Base-by-base conservation (phyloP, 2,797 vertebrate species). In the Pseudochirops cupreus region DNA sequence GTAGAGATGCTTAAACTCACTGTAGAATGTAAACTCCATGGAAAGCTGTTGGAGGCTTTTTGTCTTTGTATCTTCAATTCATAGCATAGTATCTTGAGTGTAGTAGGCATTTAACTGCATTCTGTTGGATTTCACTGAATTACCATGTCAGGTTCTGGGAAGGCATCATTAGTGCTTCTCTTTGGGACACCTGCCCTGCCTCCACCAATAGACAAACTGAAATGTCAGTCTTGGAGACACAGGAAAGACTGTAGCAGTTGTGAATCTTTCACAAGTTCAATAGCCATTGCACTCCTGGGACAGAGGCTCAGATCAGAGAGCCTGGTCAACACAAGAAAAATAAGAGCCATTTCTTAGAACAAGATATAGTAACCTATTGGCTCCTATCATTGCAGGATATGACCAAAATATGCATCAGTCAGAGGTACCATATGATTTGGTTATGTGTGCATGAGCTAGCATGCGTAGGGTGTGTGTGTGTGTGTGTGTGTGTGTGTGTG, bases 311-410 rank as follows among this genome's bases (percentile, higher is more conserved):
- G n/a, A 21, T 74, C n/a, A 93, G 90, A 94, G 98, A 91, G 93
- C 94, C 97, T 50, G 97, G 91, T 96, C 95, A 98, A 94, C 62
- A 95, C 97, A 97, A 97, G 97, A 98, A 97, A 98, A 98, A 98
- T 98, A 97, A 98, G 98, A 98, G 96, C 92, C 98, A 98, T 98
- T 98, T 98, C 98, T 98, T 98, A 98, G 95, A 95, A 96, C 95
- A 98, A 92, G 98, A 93, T 94, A 74, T 98, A 97, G 98, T 98
- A 98, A 98, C 98, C 96, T 98, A 98, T 99, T 99, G 98, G 98
- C 98, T 98, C 95, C 98, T 98, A 93, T 97, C 96, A 97, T 95
- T 98, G 95, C 98, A 91, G 98, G 96, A 95, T 96, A 96, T 91
- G 87, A 97, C 96, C 95, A 97, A 98, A 98, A 98, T 97, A 98